Conservation (phyloP, 2,797 vertebrate species). For the Lophotriccus pileatus region DNA sequence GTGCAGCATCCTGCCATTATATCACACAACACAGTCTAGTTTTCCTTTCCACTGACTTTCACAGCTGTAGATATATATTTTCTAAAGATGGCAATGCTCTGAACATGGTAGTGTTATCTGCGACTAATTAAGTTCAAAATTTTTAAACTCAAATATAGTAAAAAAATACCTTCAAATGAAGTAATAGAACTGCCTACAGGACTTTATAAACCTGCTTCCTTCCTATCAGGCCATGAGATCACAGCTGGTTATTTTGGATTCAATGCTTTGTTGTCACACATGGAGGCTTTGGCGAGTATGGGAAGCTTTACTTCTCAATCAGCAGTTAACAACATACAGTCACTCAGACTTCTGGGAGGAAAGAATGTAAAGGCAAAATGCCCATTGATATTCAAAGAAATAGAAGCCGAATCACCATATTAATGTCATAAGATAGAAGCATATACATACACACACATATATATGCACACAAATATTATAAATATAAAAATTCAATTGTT, state of each 20-base stretch:
- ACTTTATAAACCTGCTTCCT: neutral
- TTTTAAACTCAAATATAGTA: neutral
- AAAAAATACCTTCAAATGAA: neutral
- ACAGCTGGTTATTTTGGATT: neutral
- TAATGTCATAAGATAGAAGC: neutral
- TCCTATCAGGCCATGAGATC: neutral
- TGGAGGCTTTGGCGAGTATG: neutral
- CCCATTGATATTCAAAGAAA: neutral
- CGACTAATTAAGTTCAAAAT: neutral
- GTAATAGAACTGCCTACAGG: neutral
- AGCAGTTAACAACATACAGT: neutral
- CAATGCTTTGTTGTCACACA: neutral
- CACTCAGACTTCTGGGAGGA: neutral
- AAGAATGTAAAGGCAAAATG: neutral
- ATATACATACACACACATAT: neutral
- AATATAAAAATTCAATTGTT: neutral
- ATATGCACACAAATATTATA: neutral
- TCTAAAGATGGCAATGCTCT: neutral
- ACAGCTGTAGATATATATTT: neutral
- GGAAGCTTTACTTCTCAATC: neutral
- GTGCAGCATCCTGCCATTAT: neutral
- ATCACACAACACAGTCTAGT: neutral
- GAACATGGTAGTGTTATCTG: neutral
- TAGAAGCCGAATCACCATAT: neutral
- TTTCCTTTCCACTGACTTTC: neutral